Evolutionary conservation across 1,140 invertebrate genomes (phyloP), one percentile per base, ranked within the genome.

Genomic region (Ceratosolen fusciceps): DNA sequence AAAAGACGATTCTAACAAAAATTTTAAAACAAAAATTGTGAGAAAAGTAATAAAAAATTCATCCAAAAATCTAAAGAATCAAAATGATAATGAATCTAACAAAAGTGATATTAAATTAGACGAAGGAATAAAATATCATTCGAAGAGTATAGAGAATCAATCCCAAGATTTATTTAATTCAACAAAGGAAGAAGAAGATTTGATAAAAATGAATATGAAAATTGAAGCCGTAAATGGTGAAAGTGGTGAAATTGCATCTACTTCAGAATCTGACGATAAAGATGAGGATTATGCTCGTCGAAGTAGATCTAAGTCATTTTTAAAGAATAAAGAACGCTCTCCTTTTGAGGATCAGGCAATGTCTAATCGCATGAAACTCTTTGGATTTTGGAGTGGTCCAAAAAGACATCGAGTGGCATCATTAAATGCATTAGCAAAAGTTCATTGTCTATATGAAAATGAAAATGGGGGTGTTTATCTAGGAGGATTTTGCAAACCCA

Each of bases 361-460:
- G 74, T 84, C 87, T 29, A 83, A 89, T 74, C 85, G 88, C 77
- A 91, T 90, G 89, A 91, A 92, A 83, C 83, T 93, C 43, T 91
- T 91, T 77, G 90, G 90, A 8, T 93, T 93, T 71, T 93, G 92
- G 92, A 93, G 89, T 74, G 94, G 94, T 0, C 94, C 95, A 14
- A 96, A 96, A 88, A 91, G 94, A 74, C 95, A 96, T 85, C 91
- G 96, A 80, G 96, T 96, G 86, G 96, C 96, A 37, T 97, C 96
- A 9, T 87, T 98, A 24, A 98, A 98, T 88, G 96, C 96, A 0
- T 88, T 96, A 83, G 96, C 96, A n/a, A 97, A 97, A 91, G 96
- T 97, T 43, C 96, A 97, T 86, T 96, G 96, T 86, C 91, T 97
- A 19, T 97, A 97, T 83, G 96, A 97, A 87, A 97, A 97, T 86